phyloP scores from a whole-genome alignment of 2,797 vertebrate genomes.

The Falco concolor region DNA sequence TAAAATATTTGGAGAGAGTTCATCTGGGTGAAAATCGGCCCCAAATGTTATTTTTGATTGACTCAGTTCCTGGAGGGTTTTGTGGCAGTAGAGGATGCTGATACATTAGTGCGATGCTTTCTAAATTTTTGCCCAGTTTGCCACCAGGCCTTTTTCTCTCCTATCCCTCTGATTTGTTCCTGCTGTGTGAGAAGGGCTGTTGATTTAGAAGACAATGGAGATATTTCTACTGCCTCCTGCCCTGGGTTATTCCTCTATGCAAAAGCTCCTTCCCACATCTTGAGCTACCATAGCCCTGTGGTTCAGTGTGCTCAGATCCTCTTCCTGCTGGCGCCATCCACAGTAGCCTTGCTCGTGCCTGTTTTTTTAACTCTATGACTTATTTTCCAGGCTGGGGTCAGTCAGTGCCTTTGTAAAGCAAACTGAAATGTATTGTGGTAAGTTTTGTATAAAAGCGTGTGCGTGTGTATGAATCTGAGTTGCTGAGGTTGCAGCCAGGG shows the following conservation, averaged over 20 bases:
- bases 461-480: background rate
- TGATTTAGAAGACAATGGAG: background rate
- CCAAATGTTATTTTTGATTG: constrained; percentile 36
- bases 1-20: constrained; percentile 29
- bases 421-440: background rate
- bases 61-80: constrained; percentile 33
- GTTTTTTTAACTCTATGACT: background rate
- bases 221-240: constrained; percentile 4
- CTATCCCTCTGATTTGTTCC: background rate
- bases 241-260: background rate
- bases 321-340: accelerated
- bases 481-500: background rate
- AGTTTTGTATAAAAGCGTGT: background rate
- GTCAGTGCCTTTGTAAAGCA: background rate
- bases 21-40: constrained; percentile 38
- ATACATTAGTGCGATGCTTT: background rate
- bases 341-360: background rate
- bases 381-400: background rate
- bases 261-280: background rate
- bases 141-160: background rate
- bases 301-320: background rate
- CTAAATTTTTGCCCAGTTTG: constrained; percentile 39
- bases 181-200: background rate
- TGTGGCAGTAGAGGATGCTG: background rate
- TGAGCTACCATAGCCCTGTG: background rate